Conservation (phyloP, 2,888 invertebrate species). For the Dryomyza anilis region DNA sequence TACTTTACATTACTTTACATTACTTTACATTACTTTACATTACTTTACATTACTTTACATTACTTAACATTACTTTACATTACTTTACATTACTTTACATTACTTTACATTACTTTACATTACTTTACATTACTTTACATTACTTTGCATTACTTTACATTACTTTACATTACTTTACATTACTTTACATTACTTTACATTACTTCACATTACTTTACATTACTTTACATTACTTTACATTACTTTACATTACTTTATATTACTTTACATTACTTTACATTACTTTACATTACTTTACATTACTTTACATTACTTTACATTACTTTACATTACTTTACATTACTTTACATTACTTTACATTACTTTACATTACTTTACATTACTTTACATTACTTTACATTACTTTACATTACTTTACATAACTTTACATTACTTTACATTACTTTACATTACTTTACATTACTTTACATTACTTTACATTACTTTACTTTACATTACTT, state of each 20-base stretch:
- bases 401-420: slow-evolving; percentile 14
- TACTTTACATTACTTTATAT: no score
- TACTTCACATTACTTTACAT: background rate
- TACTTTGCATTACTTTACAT: no score
- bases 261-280: no score
- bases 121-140: background rate
- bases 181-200: background rate
- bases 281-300: no score
- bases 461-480: slow-evolving; percentile 10
- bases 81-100: no score
- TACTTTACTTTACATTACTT: slow-evolving; percentile 8
- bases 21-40: no score
- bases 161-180: background rate
- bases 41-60: no score
- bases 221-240: no score
- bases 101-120: background rate
- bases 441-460: slow-evolving; percentile 9
- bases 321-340: no score
- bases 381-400: slow-evolving; percentile 12
- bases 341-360: slow-evolving; percentile 12
- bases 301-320: no score
- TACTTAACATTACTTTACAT: no score
- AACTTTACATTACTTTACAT: slow-evolving; percentile 1
- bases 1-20: no score
- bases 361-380: slow-evolving; percentile 10